Conservation (phyloP, 1,140 invertebrate genomes). For the Ceratosolen fusciceps region DNA sequence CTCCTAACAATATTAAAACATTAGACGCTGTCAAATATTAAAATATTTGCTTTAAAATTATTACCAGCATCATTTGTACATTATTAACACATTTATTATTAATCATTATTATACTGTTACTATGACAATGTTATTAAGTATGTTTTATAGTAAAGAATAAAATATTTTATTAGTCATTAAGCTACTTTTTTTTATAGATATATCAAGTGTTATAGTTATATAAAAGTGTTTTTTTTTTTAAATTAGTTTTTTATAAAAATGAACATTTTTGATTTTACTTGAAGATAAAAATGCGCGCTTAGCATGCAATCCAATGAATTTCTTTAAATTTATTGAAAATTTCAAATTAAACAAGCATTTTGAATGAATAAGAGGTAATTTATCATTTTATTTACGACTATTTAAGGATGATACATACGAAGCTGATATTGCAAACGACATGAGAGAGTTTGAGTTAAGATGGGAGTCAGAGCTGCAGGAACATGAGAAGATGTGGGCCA, state of each 20-base stretch:
- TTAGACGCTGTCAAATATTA: background rate
- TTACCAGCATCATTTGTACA: background rate
- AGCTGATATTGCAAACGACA: constrained; percentile 78
- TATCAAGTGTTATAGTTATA: too few species aligned
- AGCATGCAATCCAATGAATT: too few species aligned
- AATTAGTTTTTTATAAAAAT: background rate
- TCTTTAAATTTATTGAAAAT: background rate
- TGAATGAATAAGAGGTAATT: background rate
- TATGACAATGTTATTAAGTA: background rate
- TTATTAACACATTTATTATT: background rate
- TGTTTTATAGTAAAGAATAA: background rate
- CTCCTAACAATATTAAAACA: too few species aligned
- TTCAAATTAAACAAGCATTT: background rate
- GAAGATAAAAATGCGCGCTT: too few species aligned
- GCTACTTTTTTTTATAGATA: too few species aligned
- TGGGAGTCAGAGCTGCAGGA: constrained; percentile 79
- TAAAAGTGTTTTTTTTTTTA: background rate
- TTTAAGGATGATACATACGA: constrained; percentile 77
- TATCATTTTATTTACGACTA: constrained; percentile 13
- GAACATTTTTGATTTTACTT: too few species aligned
- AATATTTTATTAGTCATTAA: too few species aligned
- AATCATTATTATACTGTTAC: too few species aligned
- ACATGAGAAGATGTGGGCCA: constrained; percentile 78
- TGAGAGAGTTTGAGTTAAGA: constrained; percentile 77
- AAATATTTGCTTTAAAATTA: background rate